Evolutionary conservation across 2,113 vertebrate species (phyloP), one percentile per base, ranked within the genome.

Genomic region (Hypomesus transpacificus): DNA sequence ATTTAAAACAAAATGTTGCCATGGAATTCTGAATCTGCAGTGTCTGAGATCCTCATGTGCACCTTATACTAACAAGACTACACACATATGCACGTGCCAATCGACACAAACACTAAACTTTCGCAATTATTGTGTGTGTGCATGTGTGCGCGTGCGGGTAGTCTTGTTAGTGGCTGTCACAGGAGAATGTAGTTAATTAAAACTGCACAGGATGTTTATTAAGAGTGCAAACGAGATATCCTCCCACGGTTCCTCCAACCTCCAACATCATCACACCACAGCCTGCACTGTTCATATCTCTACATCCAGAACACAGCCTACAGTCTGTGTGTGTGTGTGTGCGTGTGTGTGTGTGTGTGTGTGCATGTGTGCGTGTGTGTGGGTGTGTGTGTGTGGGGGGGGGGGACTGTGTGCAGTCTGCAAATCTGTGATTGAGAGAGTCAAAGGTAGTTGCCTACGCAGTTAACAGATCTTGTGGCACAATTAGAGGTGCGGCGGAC

Each of bases 141-240:
- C 7, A 26, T 34, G 53, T 54, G 53, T 54, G 53, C 1, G 53
- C 18, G 14, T 14, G 53, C 18, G 6, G 39, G 16, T 64, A 5
- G 81, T 87, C 81, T 86, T 85, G 82, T 88, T 86, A 85, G 82
- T 85, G 85, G 76, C 75, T 24, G 60, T 86, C 80, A 78, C 73
- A 67, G 71, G 69, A 84, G 80, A 84, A 84, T 76, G 76, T 80
- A 76, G 80, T 79, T 88, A 84, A 90, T 90, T 87, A 90, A 86
- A 87, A 82, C 80, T 75, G 71, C 68, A 75, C 76, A 78, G 79
- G 84, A 84, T 87, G 79, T 86, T 86, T 86, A 87, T 86, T 86
- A 82, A 80, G 80, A 81, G 76, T 71, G 70, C 79, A 67, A 60
- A 74, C 77, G 70, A 87, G 85, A 79, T 82, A 76, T 72, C 82